Evolutionary conservation across 1,140 invertebrate species (phyloP).

Genomic region (Papilio aristodemus): DNA sequence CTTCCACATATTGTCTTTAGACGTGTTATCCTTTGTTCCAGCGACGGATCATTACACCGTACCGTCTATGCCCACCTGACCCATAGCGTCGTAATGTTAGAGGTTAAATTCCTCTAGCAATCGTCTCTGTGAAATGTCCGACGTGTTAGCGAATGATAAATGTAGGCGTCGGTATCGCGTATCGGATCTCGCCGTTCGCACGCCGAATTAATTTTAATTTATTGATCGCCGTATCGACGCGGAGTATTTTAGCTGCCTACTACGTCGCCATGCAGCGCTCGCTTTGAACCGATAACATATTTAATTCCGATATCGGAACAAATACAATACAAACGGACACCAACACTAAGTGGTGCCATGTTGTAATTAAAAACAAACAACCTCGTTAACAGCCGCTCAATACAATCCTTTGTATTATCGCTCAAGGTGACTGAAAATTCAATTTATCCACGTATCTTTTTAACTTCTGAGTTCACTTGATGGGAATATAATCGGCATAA

Average conservation of each 20-base stretch:
- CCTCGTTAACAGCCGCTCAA: not conserved
- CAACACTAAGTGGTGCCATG: not conserved
- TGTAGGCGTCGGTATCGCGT: conserved; percentile 78
- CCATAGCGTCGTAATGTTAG: conserved; percentile 56
- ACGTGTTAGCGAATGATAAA: conserved; percentile 79
- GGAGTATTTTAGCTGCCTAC: conserved; percentile 74
- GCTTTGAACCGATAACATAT: conserved; percentile 24
- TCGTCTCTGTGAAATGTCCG: conserved; percentile 70
- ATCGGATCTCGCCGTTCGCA: conserved; percentile 78
- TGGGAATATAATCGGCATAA: too few relatives aligned
- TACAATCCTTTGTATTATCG: not conserved
- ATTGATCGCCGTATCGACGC: conserved; percentile 75
- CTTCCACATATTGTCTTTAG: conserved; percentile 70
- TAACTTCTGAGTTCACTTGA: too few relatives aligned
- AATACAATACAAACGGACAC: conserved; percentile 19
- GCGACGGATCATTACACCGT: conserved; percentile 63
- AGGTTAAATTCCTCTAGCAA: conserved; percentile 53
- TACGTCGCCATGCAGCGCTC: conserved; percentile 49
- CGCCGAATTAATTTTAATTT: conserved; percentile 81
- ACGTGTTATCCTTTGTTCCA: conserved; percentile 70
- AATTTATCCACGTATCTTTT: too few relatives aligned
- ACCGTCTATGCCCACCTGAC: conserved; percentile 48
- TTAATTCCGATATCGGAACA: conserved; percentile 10
- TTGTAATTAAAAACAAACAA: conserved; percentile 1
- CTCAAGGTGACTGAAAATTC: not conserved